These are phyloP conservation scores for Heliconius congener DNA, from an alignment of 1,140 invertebrate genomes.

Conservation along the genomic window DNA sequence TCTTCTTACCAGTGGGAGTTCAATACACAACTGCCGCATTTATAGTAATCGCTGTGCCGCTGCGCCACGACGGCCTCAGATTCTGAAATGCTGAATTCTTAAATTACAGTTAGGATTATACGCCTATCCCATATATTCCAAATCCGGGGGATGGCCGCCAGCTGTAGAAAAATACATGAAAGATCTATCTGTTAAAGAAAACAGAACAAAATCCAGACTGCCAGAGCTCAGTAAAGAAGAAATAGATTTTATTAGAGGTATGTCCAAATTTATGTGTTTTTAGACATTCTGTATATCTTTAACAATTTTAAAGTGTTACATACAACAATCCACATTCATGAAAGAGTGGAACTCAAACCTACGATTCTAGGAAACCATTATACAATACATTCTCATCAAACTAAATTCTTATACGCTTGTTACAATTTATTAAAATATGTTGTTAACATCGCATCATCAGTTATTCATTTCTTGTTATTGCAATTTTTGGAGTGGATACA, in stretches of 20 bases:
- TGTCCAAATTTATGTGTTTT: not conserved
- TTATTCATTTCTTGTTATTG: too few relatives aligned
- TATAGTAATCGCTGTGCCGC: not conserved
- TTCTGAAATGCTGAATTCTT: constrained; percentile 5
- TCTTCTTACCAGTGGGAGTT: too few relatives aligned
- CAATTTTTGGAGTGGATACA: too few relatives aligned
- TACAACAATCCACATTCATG: constrained; percentile 13
- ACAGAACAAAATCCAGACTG: not conserved
- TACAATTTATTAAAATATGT: too few relatives aligned
- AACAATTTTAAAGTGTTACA: constrained; percentile 18
- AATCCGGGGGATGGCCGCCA: constrained; percentile 29
- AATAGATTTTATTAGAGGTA: not conserved
- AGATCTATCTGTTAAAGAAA: not conserved
- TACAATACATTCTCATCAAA: too few relatives aligned
- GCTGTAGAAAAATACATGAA: not conserved
- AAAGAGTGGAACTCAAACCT: too few relatives aligned
- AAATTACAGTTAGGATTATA: constrained; percentile 74
- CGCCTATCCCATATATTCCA: constrained; percentile 80
- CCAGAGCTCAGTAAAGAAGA: not conserved
- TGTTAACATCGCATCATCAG: too few relatives aligned
- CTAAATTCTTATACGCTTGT: too few relatives aligned
- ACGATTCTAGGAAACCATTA: too few relatives aligned
- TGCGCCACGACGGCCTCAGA: not conserved
- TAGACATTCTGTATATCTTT: too few relatives aligned
- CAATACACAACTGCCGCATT: not conserved